Evolutionary conservation across 64 coral and sea anemone species (phyloP).

Genomic region (Cladopsammia gracilis): DNA sequence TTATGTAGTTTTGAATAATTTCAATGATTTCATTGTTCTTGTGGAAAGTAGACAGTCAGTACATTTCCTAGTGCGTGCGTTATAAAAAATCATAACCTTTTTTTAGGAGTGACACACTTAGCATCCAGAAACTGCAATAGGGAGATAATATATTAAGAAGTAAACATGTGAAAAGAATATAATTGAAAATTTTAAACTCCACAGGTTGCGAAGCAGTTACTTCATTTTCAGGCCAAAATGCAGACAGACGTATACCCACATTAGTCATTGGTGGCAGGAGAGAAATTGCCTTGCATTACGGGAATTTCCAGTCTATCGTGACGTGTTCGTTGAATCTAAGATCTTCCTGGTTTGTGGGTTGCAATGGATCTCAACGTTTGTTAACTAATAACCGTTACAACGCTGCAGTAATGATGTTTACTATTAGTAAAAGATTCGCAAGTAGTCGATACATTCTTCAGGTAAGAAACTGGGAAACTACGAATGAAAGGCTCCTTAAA

Average conservation of each 20-base stretch:
- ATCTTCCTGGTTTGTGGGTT: background rate
- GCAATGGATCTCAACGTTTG: background rate
- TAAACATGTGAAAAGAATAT: too few species aligned
- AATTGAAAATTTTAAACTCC: background rate
- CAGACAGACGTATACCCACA: background rate
- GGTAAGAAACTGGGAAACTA: background rate
- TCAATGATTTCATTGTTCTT: too few species aligned
- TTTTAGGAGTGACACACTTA: too few species aligned
- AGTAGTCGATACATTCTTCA: background rate
- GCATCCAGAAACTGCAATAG: too few species aligned
- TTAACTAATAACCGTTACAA: background rate
- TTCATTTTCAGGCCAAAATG: background rate
- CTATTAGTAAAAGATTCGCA: background rate
- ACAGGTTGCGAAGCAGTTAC: background rate
- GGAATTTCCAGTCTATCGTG: background rate
- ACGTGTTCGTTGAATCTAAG: background rate
- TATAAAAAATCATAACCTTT: too few species aligned
- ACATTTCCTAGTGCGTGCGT: too few species aligned
- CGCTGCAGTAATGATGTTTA: background rate
- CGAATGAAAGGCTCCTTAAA: too few species aligned
- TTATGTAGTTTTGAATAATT: too few species aligned
- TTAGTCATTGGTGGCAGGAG: background rate
- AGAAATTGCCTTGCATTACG: background rate
- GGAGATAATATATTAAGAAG: too few species aligned
- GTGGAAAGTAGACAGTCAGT: too few species aligned